Evolutionary conservation across 2,797 vertebrate genomes (phyloP).

Genomic region (Florisuga fusca): DNA sequence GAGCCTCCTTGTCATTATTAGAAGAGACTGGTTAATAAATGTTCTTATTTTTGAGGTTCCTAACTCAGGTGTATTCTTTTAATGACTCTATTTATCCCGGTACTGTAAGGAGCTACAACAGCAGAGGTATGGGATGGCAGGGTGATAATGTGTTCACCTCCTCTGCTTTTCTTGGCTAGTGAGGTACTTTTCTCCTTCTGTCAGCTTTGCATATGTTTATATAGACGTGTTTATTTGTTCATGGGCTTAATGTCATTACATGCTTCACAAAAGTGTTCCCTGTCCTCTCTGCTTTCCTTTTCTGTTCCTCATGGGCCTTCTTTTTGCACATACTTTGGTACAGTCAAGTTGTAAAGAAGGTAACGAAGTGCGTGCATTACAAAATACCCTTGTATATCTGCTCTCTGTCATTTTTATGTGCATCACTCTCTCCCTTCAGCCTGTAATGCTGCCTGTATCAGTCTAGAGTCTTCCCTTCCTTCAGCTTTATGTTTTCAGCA

Average conservation of each 20-base stretch:
- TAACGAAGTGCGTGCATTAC: background rate
- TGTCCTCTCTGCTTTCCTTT: background rate
- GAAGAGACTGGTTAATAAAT: background rate
- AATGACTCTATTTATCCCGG: background rate
- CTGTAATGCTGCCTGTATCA: background rate
- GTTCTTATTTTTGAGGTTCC: background rate
- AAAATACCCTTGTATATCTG: background rate
- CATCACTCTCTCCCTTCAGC: background rate
- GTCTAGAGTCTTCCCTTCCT: background rate
- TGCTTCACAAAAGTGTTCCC: background rate
- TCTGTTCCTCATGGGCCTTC: background rate
- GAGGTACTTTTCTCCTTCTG: background rate
- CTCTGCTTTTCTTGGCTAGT: background rate
- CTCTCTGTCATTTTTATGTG: background rate
- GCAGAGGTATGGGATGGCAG: background rate
- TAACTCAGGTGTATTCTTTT: background rate
- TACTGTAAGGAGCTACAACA: background rate
- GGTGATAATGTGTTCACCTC: background rate
- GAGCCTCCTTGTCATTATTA: background rate
- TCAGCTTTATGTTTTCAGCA: constrained; percentile 4
- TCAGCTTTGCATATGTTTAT: background rate
- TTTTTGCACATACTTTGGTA: constrained; percentile 38
- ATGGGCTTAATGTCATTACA: background rate
- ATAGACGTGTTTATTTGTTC: background rate
- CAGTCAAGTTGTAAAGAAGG: background rate